Base-by-base conservation (phyloP, 2,113 vertebrate species). In the Tachysurus vachellii region DNA sequence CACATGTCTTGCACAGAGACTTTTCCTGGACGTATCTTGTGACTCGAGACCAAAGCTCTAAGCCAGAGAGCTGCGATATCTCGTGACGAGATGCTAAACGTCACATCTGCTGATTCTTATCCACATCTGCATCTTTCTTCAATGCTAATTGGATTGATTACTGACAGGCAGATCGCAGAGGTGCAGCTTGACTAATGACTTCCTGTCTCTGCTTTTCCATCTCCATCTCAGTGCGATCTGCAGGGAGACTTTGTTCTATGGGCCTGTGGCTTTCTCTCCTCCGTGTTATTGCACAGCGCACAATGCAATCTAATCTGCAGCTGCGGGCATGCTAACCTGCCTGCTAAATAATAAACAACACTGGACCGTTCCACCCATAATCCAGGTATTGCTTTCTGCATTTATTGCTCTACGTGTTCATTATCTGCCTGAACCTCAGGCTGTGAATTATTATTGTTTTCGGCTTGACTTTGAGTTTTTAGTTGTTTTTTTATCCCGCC, bases 371-470 rank as follows among this genome's bases (percentile, higher is more conserved):
- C 93, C 90, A 88, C 86, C 83, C 91, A 92, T 95, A 95, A 95
- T 95, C 94, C 93, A 90, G 91, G 93, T 94, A 93, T 95, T 95
- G 95, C 95, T 96, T 94, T 89, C 87, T 88, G 92, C 90, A 93
- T 95, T 96, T 95, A 95, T 95, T 96, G 94, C 93, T 92, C 93
- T 91, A 91, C 93, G 93, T 93, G 93, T 94, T 95, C 94, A 94
- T 95, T 95, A 95, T 92, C 93, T 92, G 86, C 91, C 92, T 92
- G 92, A 89, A 94, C 94, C 89, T 92, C 90, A 89, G 92, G 89
- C 90, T 90, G 90, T 89, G 92, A 93, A 93, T 94, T 93, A 93
- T 94, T 93, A 93, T 90, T 90, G 90, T 82, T 85, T 85, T 88
- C 80, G 79, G 64, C 83, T 77, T 85, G 75, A 83, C 86, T 89